Base-by-base conservation (phyloP, 1,140 invertebrate species). In the Lepidurus apus region DNA sequence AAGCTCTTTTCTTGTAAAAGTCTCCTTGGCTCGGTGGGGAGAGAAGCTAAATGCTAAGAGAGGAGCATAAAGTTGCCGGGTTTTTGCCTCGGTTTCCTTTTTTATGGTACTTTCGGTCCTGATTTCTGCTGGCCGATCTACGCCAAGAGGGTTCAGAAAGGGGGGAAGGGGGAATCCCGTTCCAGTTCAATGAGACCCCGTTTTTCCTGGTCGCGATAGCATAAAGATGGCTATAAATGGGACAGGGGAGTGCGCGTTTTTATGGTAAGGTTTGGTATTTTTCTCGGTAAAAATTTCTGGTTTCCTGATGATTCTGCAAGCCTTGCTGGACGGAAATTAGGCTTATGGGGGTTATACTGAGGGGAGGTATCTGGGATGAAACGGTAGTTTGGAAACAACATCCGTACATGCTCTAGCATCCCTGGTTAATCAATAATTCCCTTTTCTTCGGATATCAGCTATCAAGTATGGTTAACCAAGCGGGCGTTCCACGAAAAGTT, bases 31-130 rank as follows among this genome's bases (percentile, higher is more conserved):
- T 34, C 4, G 34, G 34, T 34, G 34, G 34, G 17, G 53, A 21
- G 13, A 65, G 53, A 21, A 65, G 53, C 53, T 65, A 65, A 65
- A 65, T 65, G 53, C n/a, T 65, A 65, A 65, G 13, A 65, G 53
- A 7, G 13, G 21, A 21, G n/a, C 53, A 65, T 65, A 65, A 65
- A 65, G 17, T 65, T 65, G 53, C 17, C 53, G 53, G 45, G 53
- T 65, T 65, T 65, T 21, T 65, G 53, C 53, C 21, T 65, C 53
- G 53, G 53, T 65, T 65, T 65, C 53, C 53, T 17, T 65, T 21
- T 65, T 17, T 7, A n/a, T 65, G 6, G 17, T 65, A n/a, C 53
- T 65, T 65, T 21, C 53, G 53, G 53, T 21, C 53, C 53, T 65
- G 53, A 65, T 65, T 65, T 65, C 53, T 65, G 21, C 53, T 65